phyloP scores from a whole-genome alignment of 1,140 invertebrate genomes.

The Cataglyphis hispanica region DNA sequence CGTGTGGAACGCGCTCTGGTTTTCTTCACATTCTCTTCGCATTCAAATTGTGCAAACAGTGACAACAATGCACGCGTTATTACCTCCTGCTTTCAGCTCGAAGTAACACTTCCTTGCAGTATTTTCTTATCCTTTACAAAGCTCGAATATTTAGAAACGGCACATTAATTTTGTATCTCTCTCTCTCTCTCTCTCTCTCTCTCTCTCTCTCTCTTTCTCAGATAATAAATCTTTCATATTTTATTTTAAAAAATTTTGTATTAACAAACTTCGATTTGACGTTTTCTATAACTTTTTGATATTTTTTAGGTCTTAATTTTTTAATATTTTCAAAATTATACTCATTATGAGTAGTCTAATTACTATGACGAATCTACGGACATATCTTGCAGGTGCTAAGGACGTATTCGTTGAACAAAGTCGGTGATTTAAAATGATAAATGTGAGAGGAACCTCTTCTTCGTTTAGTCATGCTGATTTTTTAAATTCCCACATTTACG shows the following conservation, averaged over 20 bases:
- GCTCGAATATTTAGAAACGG: slow-evolving; percentile 18
- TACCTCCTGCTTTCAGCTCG: slow-evolving; percentile 15
- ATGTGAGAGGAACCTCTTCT: not conserved
- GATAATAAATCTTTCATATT: too few relatives aligned
- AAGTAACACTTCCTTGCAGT: not conserved
- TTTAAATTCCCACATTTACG: not conserved
- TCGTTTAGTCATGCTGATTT: slow-evolving; percentile 6
- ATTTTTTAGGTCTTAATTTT: not conserved
- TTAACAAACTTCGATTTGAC: not conserved
- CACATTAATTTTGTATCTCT: slow-evolving; percentile 15
- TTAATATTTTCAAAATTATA: not conserved
- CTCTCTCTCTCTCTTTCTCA: too few relatives aligned
- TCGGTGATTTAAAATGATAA: slow-evolving; percentile 12
- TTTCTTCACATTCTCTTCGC: not conserved
- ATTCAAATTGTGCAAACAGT: not conserved
- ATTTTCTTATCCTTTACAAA: slow-evolving; percentile 12
- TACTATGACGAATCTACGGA: not conserved
- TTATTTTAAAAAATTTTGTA: not conserved
- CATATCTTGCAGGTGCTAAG: not conserved
- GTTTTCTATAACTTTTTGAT: not conserved
- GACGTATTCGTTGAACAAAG: not conserved
- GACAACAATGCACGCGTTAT: slow-evolving; percentile 27
- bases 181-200: too few relatives aligned
- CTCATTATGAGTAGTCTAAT: not conserved
- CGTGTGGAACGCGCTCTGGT: not conserved